A percentile compares a stretch with the other conserved stretches of the same genome.
phyloP scores from a whole-genome alignment of 2,888 invertebrate species.

The Cephus pulcher region DNA sequence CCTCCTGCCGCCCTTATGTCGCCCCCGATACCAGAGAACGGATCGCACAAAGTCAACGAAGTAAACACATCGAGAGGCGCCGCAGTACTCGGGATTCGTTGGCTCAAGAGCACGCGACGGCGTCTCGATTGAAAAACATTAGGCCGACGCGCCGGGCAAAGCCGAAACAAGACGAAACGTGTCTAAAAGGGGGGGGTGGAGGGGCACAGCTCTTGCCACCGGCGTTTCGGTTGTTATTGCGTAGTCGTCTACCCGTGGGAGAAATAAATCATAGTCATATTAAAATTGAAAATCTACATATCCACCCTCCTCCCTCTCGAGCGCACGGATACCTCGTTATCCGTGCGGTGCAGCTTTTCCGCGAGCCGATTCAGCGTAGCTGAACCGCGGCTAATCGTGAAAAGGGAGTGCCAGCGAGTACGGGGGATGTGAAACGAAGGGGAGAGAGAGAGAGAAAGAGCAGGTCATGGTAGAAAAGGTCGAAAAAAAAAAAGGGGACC shows the following conservation, averaged over 20 bases:
- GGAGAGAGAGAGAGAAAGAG: no score
- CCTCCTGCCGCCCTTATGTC: no score
- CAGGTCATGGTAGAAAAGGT: not conserved
- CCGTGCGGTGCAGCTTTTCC: not conserved
- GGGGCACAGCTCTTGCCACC: not conserved
- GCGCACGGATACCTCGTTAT: not conserved
- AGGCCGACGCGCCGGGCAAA: no score
- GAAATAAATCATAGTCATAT: not conserved
- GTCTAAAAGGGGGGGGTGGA: not conserved
- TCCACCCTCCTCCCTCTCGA: not conserved
- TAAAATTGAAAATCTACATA: not conserved
- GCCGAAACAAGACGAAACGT: not conserved
- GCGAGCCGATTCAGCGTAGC: not conserved
- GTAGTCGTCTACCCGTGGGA: not conserved
- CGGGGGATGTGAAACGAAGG: not conserved
- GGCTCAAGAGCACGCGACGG: not conserved
- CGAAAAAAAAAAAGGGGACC: not conserved
- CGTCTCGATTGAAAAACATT: not conserved
- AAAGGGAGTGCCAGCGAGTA: not conserved
- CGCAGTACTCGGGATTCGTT: not conserved
- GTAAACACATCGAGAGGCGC: not conserved
- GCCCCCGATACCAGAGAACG: not conserved
- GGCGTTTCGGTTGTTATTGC: not conserved
- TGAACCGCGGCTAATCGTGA: not conserved
- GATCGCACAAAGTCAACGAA: not conserved